phyloP scores from a whole-genome alignment of 2,797 vertebrate genomes.

The Podarcis lilfordi region DNA sequence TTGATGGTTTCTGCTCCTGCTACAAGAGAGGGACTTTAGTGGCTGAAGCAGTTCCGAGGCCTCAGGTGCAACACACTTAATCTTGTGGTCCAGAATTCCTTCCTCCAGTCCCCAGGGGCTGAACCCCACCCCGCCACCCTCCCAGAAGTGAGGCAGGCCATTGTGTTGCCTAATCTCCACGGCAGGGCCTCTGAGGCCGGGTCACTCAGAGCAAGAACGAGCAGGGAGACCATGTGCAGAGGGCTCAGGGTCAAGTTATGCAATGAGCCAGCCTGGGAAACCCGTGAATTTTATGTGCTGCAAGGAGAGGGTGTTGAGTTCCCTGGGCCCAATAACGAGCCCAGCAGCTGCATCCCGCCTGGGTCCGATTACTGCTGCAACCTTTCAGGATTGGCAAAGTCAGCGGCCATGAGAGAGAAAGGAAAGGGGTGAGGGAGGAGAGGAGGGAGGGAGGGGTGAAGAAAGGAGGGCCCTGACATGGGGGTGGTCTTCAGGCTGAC shows the following conservation, averaged over 20 bases:
- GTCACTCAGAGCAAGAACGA: slow-evolving; percentile 4
- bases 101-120: background rate
- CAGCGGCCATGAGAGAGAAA: slow-evolving; percentile 41
- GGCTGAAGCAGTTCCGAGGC: background rate
- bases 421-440: background rate
- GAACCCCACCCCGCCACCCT: background rate
- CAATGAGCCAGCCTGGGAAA: slow-evolving; percentile 37
- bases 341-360: slow-evolving; percentile 50
- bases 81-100: background rate
- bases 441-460: background rate
- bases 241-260: slow-evolving; percentile 36
- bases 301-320: slow-evolving; percentile 41
- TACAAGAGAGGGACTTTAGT: background rate
- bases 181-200: background rate
- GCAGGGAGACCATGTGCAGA: slow-evolving; percentile 1
- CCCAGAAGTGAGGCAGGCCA: background rate
- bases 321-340: slow-evolving; percentile 45
- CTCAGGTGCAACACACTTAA: background rate
- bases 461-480: background rate
- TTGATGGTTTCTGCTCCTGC: background rate
- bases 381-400: slow-evolving; percentile 61
- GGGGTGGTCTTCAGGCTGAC: background rate
- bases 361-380: slow-evolving; percentile 50
- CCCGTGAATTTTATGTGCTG: slow-evolving; percentile 50
- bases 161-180: background rate